These are phyloP conservation scores for Delia radicum DNA, from an alignment of 1,140 invertebrate genomes.

Conservation along the genomic window DNA sequence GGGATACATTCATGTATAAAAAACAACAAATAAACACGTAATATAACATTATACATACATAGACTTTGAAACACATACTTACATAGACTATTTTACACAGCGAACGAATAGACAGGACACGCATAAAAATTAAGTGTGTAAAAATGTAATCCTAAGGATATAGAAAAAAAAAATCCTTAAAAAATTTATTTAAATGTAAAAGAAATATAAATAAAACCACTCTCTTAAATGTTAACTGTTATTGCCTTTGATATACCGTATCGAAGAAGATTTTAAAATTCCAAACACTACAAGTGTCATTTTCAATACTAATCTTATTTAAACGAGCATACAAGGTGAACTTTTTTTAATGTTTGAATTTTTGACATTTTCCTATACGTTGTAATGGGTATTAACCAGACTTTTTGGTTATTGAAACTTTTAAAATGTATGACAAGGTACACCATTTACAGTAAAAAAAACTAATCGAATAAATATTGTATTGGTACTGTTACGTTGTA, in stretches of 20 bases:
- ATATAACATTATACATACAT: no score
- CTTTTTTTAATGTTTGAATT: background rate
- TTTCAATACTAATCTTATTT: background rate
- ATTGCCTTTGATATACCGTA: background rate
- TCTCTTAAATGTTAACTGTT: background rate
- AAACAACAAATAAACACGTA: background rate
- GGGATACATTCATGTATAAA: background rate
- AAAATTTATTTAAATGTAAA: background rate
- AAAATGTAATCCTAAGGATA: background rate
- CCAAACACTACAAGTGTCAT: constrained; percentile 2
- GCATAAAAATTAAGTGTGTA: background rate
- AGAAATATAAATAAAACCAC: background rate
- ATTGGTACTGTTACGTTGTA: no score
- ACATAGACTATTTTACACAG: no score
- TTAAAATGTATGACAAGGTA: background rate
- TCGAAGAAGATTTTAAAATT: background rate
- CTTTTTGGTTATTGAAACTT: background rate
- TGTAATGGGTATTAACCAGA: background rate
- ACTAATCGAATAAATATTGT: no score
- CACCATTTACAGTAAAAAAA: background rate
- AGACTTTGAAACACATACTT: no score
- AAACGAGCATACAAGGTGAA: background rate
- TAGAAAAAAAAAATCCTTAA: background rate
- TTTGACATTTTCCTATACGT: background rate
- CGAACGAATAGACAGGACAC: background rate